phyloP scores from a whole-genome alignment of 35 echinoderm and acorn worm species.

The Patiria miniata region DNA sequence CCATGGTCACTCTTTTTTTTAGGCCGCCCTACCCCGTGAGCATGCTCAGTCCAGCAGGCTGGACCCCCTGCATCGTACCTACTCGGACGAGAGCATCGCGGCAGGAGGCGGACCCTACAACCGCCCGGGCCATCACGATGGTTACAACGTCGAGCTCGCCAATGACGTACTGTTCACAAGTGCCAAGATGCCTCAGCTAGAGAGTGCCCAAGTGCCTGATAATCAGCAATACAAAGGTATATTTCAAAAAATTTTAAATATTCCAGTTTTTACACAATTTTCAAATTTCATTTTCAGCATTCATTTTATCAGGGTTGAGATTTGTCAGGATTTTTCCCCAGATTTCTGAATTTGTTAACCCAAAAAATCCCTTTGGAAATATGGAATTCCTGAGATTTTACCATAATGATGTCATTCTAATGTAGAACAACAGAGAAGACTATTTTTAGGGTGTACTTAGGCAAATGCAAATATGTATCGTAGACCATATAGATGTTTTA shows the following conservation, averaged over 20 bases:
- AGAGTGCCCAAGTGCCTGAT: background rate
- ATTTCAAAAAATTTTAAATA: background rate
- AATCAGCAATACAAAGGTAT: slow-evolving; percentile 40
- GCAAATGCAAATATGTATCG: too few relatives aligned
- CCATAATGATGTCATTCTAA: too few relatives aligned
- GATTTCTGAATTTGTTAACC: too few relatives aligned
- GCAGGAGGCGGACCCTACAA: slow-evolving; percentile 70
- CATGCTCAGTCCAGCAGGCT: slow-evolving; percentile 41
- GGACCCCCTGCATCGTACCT: slow-evolving; percentile 52
- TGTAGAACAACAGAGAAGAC: too few relatives aligned
- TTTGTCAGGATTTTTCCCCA: too few relatives aligned
- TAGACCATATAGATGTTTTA: too few relatives aligned
- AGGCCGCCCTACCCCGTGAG: slow-evolving; percentile 27
- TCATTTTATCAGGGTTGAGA: too few relatives aligned
- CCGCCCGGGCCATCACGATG: slow-evolving; percentile 5
- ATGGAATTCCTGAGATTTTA: too few relatives aligned
- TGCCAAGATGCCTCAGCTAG: background rate
- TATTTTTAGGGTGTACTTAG: too few relatives aligned
- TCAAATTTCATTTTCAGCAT: background rate
- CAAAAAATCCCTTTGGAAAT: too few relatives aligned
- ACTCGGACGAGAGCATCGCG: slow-evolving; percentile 83
- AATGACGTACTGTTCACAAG: slow-evolving; percentile 40
- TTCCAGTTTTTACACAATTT: background rate
- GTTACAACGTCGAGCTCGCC: background rate
- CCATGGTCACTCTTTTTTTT: background rate